Conservation (phyloP, 2,888 invertebrate species). For the Dynastes grantii region DNA sequence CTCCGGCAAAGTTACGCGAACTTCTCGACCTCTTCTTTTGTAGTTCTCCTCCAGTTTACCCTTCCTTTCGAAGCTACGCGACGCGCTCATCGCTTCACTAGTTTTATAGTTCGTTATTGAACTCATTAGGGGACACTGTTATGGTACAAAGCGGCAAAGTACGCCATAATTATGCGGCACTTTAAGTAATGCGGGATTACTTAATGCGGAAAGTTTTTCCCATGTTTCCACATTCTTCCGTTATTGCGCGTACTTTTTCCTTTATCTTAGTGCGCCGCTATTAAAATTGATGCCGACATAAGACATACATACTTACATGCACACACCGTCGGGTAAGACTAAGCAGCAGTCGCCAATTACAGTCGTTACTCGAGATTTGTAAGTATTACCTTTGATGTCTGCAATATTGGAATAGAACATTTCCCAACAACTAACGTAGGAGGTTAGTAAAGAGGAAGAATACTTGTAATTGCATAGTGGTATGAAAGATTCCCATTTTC, state of each 20-base stretch:
- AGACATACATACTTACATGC: no score
- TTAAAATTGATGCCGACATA: conserved; percentile 13
- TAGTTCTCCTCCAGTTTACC: conserved; percentile 5
- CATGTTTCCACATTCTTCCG: not conserved
- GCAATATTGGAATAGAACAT: no score
- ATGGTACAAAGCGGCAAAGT: conserved; percentile 22
- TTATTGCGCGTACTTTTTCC: not conserved
- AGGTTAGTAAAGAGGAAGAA: no score
- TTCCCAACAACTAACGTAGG: no score
- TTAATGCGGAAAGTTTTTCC: conserved; percentile 30
- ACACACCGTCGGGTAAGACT: not conserved
- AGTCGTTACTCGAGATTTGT: no score
- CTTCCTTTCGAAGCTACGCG: not conserved
- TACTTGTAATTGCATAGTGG: no score
- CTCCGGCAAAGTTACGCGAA: conserved; percentile 12
- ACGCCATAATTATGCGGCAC: conserved; percentile 37
- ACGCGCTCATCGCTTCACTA: conserved; percentile 9
- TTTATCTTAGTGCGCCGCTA: not conserved
- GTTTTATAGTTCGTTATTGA: conserved; percentile 43
- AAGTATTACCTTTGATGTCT: no score
- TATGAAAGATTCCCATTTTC: no score
- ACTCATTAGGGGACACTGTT: conserved; percentile 39
- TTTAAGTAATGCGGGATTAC: conserved; percentile 31
- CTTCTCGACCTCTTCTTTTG: not conserved
- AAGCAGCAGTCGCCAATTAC: no score